Percentiles rank a stretch among this genome's conserved stretches.
phyloP scores from a whole-genome alignment of 2,797 vertebrate genomes.

The Etheostoma nigrum region DNA sequence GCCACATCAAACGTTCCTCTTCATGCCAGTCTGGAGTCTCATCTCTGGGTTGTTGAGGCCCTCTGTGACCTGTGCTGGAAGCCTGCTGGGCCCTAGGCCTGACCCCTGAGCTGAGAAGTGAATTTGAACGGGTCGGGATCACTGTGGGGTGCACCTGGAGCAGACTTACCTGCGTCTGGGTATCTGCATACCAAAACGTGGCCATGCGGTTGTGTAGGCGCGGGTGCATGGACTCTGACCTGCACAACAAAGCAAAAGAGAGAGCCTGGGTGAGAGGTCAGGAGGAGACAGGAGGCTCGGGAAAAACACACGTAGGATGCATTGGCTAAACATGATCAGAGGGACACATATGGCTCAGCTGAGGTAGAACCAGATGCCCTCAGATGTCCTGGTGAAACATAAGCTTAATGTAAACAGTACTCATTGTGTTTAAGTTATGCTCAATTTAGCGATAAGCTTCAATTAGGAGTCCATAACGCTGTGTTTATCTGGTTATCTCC shows the following conservation, averaged over 20 bases:
- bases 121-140: conserved; percentile 67
- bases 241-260: conserved; percentile 82
- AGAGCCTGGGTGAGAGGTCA: conserved; percentile 82
- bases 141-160: conserved; percentile 80
- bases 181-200: conserved; percentile 79
- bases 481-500: conserved; percentile 42
- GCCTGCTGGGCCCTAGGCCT: conserved; percentile 80
- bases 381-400: conserved; percentile 66
- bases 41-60: conserved; percentile 76
- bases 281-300: conserved; percentile 67
- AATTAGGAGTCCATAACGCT: conserved; percentile 30
- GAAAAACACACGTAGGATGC: conserved; percentile 79
- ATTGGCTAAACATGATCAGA: conserved; percentile 80
- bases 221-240: conserved; percentile 78
- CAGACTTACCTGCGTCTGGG: conserved; percentile 84
- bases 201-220: conserved; percentile 70
- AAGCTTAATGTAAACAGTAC: conserved; percentile 61
- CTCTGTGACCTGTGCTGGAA: conserved; percentile 79
- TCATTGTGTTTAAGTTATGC: conserved; percentile 35
- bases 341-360: conserved; percentile 70
- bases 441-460: conserved; percentile 49
- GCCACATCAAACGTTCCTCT: conserved; percentile 86
- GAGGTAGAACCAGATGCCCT: conserved; percentile 78
- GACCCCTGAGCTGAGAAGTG: conserved; percentile 78
- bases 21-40: conserved; percentile 83